A percentile compares a stretch with the other conserved stretches of the same genome.
Conservation (phyloP, 2,888 invertebrate genomes). For the Pyralis farinalis region DNA sequence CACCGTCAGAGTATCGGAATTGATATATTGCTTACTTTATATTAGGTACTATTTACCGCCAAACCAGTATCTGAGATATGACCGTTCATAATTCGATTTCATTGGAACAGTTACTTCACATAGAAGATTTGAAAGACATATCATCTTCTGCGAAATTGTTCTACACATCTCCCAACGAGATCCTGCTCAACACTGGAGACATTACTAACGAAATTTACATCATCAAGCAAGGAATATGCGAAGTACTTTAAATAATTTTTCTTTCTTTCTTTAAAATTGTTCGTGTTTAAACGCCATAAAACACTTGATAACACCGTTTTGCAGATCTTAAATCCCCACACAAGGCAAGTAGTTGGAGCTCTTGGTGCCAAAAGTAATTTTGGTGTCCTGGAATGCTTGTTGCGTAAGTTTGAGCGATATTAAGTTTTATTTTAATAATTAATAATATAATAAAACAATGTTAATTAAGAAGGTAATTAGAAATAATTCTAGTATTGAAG, state of each 20-base stretch:
- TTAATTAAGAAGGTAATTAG: too few species aligned
- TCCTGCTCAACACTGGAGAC: constrained; percentile 60
- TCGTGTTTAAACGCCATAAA: not conserved
- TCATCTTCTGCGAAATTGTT: constrained; percentile 49
- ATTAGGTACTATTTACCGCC: too few species aligned
- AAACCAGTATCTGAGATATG: too few species aligned
- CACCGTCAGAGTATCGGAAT: too few species aligned
- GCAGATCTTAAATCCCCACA: constrained; percentile 46
- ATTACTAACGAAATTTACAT: constrained; percentile 61
- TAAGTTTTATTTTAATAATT: too few species aligned
- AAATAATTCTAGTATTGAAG: too few species aligned
- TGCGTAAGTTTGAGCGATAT: constrained; percentile 57
- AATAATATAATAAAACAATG: too few species aligned
- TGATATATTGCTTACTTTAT: too few species aligned
- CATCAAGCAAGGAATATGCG: constrained; percentile 58
- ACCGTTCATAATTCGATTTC: too few species aligned
- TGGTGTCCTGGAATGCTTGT: constrained; percentile 53
- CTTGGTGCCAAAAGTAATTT: constrained; percentile 41
- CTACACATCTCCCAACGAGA: constrained; percentile 60
- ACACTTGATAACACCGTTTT: constrained; percentile 9
- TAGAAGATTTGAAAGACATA: constrained; percentile 49
- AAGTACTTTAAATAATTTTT: constrained; percentile 31
- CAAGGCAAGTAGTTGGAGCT: constrained; percentile 30
- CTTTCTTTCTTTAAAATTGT: too few species aligned
- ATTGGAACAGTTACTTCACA: constrained; percentile 48